These are phyloP conservation scores for Drosophila crucigera DNA, from an alignment of 2,888 invertebrate species.

Conservation along the genomic window DNA sequence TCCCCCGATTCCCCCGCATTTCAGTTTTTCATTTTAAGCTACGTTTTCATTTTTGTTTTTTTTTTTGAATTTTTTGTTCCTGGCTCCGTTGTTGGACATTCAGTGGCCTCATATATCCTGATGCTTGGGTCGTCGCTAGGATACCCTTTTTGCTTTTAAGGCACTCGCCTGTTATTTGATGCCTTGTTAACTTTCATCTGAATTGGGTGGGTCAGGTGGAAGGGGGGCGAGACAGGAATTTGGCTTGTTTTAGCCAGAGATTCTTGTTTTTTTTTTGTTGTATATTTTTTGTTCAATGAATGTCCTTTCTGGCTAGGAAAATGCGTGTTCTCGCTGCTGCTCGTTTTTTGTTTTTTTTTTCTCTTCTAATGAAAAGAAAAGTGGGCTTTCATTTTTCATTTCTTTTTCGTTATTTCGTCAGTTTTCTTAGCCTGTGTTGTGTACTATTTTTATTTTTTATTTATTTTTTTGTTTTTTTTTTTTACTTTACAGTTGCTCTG, in stretches of 20 bases:
- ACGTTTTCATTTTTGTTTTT: slow-evolving; percentile 17
- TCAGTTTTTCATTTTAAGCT: slow-evolving; percentile 50
- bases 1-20: not conserved
- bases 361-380: slow-evolving; percentile 73
- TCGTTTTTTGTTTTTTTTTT: slow-evolving; percentile 46
- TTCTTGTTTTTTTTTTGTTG: slow-evolving; percentile 39
- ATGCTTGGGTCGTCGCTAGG: slow-evolving; percentile 65
- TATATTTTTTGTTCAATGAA: slow-evolving; percentile 43
- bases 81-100: slow-evolving; percentile 46
- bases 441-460: slow-evolving; percentile 46
- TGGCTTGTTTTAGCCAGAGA: slow-evolving; percentile 60
- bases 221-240: slow-evolving; percentile 44
- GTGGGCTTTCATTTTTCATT: slow-evolving; percentile 65
- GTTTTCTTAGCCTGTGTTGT: slow-evolving; percentile 25
- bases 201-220: not conserved
- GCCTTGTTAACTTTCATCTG: slow-evolving; percentile 78
- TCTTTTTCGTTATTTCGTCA: slow-evolving; percentile 26
- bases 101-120: slow-evolving; percentile 36
- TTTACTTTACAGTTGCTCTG: slow-evolving; percentile 14
- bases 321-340: slow-evolving; percentile 52
- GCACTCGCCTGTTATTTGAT: slow-evolving; percentile 73
- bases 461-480: slow-evolving; percentile 10
- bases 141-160: slow-evolving; percentile 73
- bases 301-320: slow-evolving; percentile 65
- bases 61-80: not conserved